Conservation (phyloP, 2,113 vertebrate species). For the Tringa solitaria region DNA sequence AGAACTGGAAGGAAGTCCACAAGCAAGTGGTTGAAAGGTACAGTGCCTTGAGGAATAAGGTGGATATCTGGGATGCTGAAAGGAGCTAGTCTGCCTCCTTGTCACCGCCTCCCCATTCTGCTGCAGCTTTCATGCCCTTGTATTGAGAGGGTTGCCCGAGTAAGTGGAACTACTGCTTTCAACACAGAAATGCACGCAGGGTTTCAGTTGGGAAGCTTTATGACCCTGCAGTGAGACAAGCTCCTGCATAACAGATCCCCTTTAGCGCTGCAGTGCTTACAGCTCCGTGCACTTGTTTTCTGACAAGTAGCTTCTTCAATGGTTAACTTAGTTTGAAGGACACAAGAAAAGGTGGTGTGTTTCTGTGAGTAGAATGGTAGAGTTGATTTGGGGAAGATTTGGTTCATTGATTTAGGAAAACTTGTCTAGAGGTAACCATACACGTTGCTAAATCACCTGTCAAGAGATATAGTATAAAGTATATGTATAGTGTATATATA, state of each 20-base stretch:
- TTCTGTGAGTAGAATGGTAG: background rate
- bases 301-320: background rate
- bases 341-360: background rate
- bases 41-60: background rate
- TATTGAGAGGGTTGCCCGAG: background rate
- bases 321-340: background rate
- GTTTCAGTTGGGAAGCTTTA: background rate
- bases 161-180: background rate
- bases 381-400: background rate
- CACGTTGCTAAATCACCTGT: background rate
- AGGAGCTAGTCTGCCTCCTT: background rate
- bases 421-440: background rate
- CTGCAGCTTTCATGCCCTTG: background rate
- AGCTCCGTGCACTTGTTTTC: background rate
- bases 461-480: no score
- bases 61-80: background rate
- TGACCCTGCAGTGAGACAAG: background rate
- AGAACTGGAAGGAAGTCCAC: conserved; percentile 92
- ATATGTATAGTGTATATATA: no score
- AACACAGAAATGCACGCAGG: background rate
- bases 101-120: background rate
- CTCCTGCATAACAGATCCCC: background rate
- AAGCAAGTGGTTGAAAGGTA: conserved; percentile 95
- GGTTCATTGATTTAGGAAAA: background rate
- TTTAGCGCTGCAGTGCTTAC: background rate